Base-by-base conservation (phyloP, 2,797 vertebrate genomes). In the Oceanodroma leucorhoa region DNA sequence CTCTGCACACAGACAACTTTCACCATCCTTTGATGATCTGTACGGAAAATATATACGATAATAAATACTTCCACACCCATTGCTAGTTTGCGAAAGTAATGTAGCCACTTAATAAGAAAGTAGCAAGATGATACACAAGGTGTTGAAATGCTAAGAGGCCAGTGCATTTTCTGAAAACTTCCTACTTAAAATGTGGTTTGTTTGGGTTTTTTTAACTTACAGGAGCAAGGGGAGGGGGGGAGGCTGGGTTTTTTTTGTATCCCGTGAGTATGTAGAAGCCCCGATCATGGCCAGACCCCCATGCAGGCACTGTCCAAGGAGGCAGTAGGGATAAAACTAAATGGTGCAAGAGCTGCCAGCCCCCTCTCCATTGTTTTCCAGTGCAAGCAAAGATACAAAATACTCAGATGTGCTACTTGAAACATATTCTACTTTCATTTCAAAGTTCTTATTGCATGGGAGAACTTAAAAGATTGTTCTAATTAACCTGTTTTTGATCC, bases 21-120 rank as follows among this genome's bases (percentile, higher is more conserved):
- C 82, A 66, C 89, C 46, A 51, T 90, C 81, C 85, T 95, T 93
- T 92, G 93, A 95, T 93, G 85, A 71, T 89, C 67, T 82, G 50
- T 21, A 45, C 1, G 1, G 86, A 66, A 95, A 95, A 89, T 41
- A 36, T 2, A 48, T 50, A 30, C 0, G 3, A 72, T 88, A 76
- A 86, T 83, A 87, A 94, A 65, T 90, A 81, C 48, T 87, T 90
- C 76, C 75, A 80, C 88, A 64, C 53, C 40, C 32, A 60, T 46
- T 80, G 16, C 77, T 90, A 30, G 81, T 94, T 95, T 83, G 62
- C 60, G 79, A 91, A 72, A 60, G 41, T 81, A 85, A 91, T 51
- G 46, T 45, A 62, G 23, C 80, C 53, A 76, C 69, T 84, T 55
- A 41, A 55, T 22, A 46, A 36, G 51, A 84, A 94, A 84, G 57